These are phyloP conservation scores for Microchrysa polita DNA, from an alignment of 2,888 invertebrate genomes.

Conservation along the genomic window DNA sequence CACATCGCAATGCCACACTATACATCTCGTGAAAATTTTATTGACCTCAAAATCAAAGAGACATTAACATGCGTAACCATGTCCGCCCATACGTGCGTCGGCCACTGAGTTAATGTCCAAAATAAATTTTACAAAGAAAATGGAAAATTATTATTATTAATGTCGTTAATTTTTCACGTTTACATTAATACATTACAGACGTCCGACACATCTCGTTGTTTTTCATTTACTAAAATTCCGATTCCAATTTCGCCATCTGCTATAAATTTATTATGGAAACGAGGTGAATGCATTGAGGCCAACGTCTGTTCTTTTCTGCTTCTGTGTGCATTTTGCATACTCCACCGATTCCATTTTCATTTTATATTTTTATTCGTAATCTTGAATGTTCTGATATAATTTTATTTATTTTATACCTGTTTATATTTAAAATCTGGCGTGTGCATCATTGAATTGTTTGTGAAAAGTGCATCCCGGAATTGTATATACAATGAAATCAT, in stretches of 20 bases:
- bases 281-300: not conserved
- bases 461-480: too few species aligned
- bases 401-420: too few species aligned
- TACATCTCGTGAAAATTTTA: not conserved
- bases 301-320: not conserved
- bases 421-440: too few species aligned
- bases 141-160: slow-evolving; percentile 7
- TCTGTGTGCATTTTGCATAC: too few species aligned
- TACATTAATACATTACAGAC: slow-evolving; percentile 1
- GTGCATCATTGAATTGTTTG: too few species aligned
- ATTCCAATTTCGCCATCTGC: slow-evolving; percentile 7
- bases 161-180: slow-evolving; percentile 11
- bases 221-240: not conserved
- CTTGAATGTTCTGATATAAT: too few species aligned
- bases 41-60: not conserved
- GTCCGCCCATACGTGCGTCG: not conserved
- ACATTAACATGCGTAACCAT: not conserved
- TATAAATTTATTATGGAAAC: slow-evolving; percentile 3
- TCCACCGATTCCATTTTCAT: too few species aligned
- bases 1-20: not conserved
- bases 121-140: not conserved
- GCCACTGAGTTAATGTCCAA: not conserved
- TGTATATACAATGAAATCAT: too few species aligned
- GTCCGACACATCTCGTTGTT: too few species aligned
- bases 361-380: too few species aligned